phyloP scores from a whole-genome alignment of 2,888 invertebrate genomes.

The Morpho deidamia region DNA sequence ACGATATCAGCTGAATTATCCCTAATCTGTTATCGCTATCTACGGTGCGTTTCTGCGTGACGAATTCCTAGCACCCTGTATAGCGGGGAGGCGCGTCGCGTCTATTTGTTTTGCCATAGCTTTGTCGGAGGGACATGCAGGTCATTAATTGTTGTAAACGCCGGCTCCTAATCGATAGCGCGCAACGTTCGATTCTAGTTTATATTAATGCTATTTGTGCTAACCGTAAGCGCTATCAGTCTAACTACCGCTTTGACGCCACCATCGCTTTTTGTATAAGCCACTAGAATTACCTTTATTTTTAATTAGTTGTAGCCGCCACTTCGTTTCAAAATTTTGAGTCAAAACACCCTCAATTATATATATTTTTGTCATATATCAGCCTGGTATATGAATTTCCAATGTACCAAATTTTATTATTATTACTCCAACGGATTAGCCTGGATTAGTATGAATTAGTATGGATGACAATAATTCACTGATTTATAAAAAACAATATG shows the following conservation, averaged over 20 bases:
- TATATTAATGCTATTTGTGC: constrained; percentile 77
- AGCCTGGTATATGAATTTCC: too few species aligned
- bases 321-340: too few species aligned
- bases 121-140: constrained; percentile 76
- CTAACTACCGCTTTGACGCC: constrained; percentile 29
- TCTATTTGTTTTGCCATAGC: constrained; percentile 78
- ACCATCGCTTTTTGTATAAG: constrained; percentile 23
- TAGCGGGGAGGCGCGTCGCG: constrained; percentile 60
- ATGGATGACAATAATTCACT: too few species aligned
- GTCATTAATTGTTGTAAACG: constrained; percentile 78
- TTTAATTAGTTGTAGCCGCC: neutral
- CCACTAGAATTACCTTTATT: neutral
- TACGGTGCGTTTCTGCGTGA: constrained; percentile 3
- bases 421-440: too few species aligned
- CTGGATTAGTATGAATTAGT: too few species aligned
- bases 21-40: too few species aligned
- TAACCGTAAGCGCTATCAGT: constrained; percentile 40
- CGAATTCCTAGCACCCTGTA: constrained; percentile 50
- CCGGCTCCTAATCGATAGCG: constrained; percentile 75
- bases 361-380: too few species aligned
- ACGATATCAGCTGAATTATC: too few species aligned
- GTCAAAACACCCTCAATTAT: too few species aligned
- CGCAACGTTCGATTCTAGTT: constrained; percentile 75
- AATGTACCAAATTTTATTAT: too few species aligned
- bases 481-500: too few species aligned